These are phyloP conservation scores for Corythornis madagascariensis DNA, from an alignment of 2,113 vertebrate species.

Conservation along the genomic window DNA sequence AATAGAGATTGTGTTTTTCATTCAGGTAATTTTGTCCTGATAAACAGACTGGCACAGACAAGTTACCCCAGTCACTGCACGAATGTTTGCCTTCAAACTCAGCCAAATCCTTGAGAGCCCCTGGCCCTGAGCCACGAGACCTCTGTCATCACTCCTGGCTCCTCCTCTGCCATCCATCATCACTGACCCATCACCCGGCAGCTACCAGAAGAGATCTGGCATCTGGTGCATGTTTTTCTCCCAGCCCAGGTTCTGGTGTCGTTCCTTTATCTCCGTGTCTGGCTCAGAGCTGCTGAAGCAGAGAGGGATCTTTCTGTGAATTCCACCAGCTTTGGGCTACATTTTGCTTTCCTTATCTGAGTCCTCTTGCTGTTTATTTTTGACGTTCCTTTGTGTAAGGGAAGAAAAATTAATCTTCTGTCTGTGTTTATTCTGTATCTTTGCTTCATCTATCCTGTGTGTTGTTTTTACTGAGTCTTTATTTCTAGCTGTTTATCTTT, in stretches of 20 bases:
- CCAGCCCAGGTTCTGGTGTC: slow-evolving; percentile 13
- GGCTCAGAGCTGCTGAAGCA: neutral
- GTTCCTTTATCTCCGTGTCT: neutral
- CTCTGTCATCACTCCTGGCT: slow-evolving; percentile 37
- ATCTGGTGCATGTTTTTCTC: slow-evolving; percentile 17
- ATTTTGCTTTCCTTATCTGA: neutral
- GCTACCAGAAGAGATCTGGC: slow-evolving; percentile 44
- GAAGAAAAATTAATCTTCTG: slow-evolving; percentile 35
- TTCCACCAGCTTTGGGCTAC: neutral
- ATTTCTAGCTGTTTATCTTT: slow-evolving; percentile 32
- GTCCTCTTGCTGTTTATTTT: neutral
- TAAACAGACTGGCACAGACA: slow-evolving; percentile 38
- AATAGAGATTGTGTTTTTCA: slow-evolving; percentile 18
- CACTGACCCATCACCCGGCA: slow-evolving; percentile 28
- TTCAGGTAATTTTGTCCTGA: slow-evolving; percentile 42
- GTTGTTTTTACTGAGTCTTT: slow-evolving; percentile 42
- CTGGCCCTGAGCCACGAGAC: slow-evolving; percentile 15
- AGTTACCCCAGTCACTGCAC: neutral
- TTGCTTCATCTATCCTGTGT: neutral
- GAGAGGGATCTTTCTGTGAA: neutral
- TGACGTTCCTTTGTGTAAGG: neutral
- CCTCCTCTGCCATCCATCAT: slow-evolving; percentile 49
- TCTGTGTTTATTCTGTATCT: slow-evolving; percentile 28
- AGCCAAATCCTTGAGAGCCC: slow-evolving; percentile 27
- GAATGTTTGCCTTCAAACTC: neutral